These are phyloP conservation scores for Charina bottae DNA, from an alignment of 2,113 vertebrate genomes.

Conservation along the genomic window DNA sequence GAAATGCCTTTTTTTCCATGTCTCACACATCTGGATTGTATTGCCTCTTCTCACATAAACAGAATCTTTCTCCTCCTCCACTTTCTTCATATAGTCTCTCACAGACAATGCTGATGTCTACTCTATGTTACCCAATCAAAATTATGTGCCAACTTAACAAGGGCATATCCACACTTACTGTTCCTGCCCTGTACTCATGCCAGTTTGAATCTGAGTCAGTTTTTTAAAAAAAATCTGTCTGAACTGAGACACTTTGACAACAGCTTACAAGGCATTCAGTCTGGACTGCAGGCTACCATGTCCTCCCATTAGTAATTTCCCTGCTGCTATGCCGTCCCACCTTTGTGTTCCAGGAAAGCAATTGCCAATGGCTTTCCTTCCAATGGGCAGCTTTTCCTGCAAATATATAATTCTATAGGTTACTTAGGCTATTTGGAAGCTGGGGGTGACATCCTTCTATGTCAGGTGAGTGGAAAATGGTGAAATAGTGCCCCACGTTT, in stretches of 20 bases:
- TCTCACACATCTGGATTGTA: not conserved
- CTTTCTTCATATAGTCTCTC: not conserved
- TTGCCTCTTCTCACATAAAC: not conserved
- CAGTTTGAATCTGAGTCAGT: not conserved
- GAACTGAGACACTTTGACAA: not conserved
- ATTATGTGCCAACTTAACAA: conserved; percentile 19
- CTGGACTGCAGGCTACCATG: not conserved
- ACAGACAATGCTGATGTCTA: not conserved
- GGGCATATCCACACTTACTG: not conserved
- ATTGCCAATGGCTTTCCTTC: not conserved
- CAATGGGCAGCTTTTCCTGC: not conserved
- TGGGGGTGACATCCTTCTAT: not conserved
- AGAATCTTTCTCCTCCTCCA: not conserved
- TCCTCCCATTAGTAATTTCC: not conserved
- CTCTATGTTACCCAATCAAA: conserved; percentile 1
- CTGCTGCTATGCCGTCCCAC: not conserved
- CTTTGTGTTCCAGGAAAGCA: not conserved
- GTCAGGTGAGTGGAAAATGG: not conserved
- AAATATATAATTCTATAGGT: not conserved
- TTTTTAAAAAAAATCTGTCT: not conserved
- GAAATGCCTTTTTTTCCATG: not conserved
- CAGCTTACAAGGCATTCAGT: not conserved
- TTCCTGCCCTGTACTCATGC: not conserved
- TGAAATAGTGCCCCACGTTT: not conserved
- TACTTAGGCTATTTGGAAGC: not conserved